phyloP scores from a whole-genome alignment of 2,113 vertebrate genomes.

The Mustelus asterias region DNA sequence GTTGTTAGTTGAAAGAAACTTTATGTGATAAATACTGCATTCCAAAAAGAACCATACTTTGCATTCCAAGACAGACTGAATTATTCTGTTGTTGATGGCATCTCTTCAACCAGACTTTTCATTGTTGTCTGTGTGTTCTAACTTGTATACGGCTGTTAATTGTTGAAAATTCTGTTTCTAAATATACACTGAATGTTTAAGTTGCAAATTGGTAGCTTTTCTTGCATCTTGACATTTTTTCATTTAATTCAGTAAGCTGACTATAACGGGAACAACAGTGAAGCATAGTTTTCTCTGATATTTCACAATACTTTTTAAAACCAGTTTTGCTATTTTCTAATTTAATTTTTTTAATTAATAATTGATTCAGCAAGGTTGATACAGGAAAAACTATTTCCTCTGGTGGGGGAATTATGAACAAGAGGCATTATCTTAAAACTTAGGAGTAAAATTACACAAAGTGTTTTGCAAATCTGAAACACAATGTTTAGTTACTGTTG shows the following conservation, averaged over 20 bases:
- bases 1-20: background rate
- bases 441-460: background rate
- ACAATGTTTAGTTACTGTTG: background rate
- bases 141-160: background rate
- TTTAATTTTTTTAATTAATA: background rate
- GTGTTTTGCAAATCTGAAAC: background rate
- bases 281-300: background rate
- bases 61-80: background rate
- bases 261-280: background rate
- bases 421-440: background rate
- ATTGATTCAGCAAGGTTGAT: background rate
- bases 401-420: background rate
- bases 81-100: background rate
- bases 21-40: background rate
- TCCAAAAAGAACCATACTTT: slow-evolving; percentile 3
- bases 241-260: background rate
- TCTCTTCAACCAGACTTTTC: background rate
- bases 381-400: background rate
- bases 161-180: background rate
- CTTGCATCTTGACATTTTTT: background rate
- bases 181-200: background rate
- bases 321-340: background rate
- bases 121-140: background rate
- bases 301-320: background rate
- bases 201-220: background rate